Conservation (phyloP, 2,888 invertebrate species). For the Drosophila multiciliata region DNA sequence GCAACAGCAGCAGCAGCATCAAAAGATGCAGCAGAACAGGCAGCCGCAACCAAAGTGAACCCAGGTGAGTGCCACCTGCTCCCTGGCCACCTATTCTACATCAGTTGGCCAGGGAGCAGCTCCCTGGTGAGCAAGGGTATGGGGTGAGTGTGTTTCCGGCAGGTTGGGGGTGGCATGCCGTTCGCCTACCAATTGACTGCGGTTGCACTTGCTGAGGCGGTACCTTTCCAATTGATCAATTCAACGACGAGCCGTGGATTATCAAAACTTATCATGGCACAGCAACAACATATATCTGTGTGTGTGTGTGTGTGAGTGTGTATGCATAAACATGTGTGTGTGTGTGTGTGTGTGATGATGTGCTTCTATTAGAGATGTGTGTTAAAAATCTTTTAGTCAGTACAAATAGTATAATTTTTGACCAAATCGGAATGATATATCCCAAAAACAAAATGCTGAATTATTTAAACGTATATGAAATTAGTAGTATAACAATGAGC, state of each 20-base stretch:
- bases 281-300: not conserved
- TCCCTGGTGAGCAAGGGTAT: not conserved
- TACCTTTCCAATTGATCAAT: constrained; percentile 68
- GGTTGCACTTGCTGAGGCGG: constrained; percentile 47
- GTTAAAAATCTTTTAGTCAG: not conserved
- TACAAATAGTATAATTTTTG: not conserved
- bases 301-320: not conserved
- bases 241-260: constrained; percentile 60
- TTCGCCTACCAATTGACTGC: constrained; percentile 62
- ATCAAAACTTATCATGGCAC: constrained; percentile 51
- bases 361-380: not conserved
- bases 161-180: not conserved
- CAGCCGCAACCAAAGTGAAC: constrained; percentile 3
- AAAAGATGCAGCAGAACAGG: not conserved
- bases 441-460: not conserved
- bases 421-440: not conserved
- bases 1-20: not conserved
- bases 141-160: not conserved
- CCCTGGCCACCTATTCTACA: constrained; percentile 13
- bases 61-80: constrained; percentile 13
- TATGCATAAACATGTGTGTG: not conserved
- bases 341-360: not conserved
- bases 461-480: not conserved
- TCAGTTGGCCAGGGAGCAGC: constrained; percentile 3
- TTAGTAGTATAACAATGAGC: not conserved